These are phyloP conservation scores for Diplosoma virens DNA, from an alignment of 23 tunicate genomes.

Conservation along the genomic window DNA sequence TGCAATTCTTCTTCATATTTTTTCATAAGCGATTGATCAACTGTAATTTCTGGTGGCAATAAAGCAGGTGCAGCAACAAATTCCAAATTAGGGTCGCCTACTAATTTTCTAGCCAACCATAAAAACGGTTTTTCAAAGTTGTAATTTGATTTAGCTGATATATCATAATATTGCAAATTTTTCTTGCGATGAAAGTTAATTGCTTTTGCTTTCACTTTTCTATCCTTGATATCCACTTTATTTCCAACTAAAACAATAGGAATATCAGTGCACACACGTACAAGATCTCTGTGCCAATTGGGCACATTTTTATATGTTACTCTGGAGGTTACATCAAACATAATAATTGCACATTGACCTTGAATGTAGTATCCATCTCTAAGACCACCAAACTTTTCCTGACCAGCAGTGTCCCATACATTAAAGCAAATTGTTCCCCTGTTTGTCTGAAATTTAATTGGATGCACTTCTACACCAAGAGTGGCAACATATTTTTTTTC, in stretches of 20 bases:
- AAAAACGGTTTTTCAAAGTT: constrained; percentile 97
- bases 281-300: constrained; percentile 97
- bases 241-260: constrained; percentile 97
- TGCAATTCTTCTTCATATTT: constrained; percentile 79
- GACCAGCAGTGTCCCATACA: constrained; percentile 99
- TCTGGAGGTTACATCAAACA: constrained; percentile 99
- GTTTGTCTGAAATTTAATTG: constrained; percentile 79
- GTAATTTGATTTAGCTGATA: constrained; percentile 99
- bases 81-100: constrained; percentile 96
- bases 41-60: constrained; percentile 82
- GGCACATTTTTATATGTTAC: constrained; percentile 98
- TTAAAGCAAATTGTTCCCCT: constrained; percentile 79
- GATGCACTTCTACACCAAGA: constrained; percentile 99
- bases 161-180: constrained; percentile 95
- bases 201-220: constrained; percentile 97
- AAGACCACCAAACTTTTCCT: constrained; percentile 97
- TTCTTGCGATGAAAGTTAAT: constrained; percentile 96
- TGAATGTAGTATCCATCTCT: constrained; percentile 97
- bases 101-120: constrained; percentile 81
- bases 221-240: constrained; percentile 97
- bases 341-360: constrained; percentile 95
- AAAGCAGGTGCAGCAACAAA: constrained; percentile 95
- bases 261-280: constrained; percentile 88
- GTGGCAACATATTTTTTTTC: constrained; percentile 99
- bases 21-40: constrained; percentile 62